Base-by-base conservation (phyloP, 2,797 vertebrate species). In the Myotis vivesi region DNA sequence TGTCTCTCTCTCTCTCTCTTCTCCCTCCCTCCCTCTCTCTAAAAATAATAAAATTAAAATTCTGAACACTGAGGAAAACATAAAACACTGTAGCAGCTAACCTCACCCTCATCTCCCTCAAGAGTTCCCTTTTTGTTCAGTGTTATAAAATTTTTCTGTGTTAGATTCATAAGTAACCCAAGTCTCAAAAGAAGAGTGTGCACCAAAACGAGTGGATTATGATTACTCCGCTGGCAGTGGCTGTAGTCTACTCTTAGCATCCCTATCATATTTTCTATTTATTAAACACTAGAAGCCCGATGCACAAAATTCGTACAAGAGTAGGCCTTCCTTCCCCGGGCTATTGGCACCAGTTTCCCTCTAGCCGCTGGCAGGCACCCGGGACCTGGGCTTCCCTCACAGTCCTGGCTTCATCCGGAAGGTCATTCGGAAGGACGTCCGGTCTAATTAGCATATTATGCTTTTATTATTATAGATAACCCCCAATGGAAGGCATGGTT, bases 381-480 rank as follows among this genome's bases (percentile, higher is more conserved):
- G 11, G 23, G 23, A 28, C 57, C 23, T 0, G 1, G 57, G 55
- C 55, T 57, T 57, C 23, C 55, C 23, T 57, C 4, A 0, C 10
- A 57, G 23, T 10, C 23, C 10, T 0, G 4, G 57, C 10, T 59
- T 25, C 2, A 0, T 28, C 57, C 0, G 10, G 10, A 12, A 59
- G 9, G 57, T 59, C 57, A 1, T 28, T 4, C 0, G 1, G 23
- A 25, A 59, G 22, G 57, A 25, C 57, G 0, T 59, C 57, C 2
- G 23, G 23, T 28, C 23, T 59, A 59, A 59, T 59, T 59, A 59
- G 57, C 23, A 59, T 59, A 59, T 59, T 59, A 28, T 0, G 10
- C 10, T 59, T 59, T 5, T 59, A 59, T 28, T 59, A 59, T 55
- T 55, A 59, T 11, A 80, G 68, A 88, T 15, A 62, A 66, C 19